Percentiles rank a stretch among this genome's conserved stretches.
phyloP scores from a whole-genome alignment of 2,888 invertebrate species.

The Deilephila elpenor region DNA sequence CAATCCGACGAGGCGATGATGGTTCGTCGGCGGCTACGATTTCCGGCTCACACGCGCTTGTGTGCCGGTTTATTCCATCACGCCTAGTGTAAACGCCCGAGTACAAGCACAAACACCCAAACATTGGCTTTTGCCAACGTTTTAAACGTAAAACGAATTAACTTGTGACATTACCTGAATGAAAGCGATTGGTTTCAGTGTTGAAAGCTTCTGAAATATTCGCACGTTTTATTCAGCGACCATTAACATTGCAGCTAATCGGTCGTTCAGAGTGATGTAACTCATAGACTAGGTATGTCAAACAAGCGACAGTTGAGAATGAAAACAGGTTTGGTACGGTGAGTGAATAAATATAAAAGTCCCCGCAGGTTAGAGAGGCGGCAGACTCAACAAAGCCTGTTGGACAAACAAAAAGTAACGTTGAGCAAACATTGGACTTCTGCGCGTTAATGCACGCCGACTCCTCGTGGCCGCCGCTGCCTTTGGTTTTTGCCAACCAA shows the following conservation, averaged over 20 bases:
- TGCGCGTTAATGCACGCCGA: conserved; percentile 71
- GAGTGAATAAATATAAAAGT: conserved; percentile 52
- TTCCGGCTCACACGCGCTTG: conserved; percentile 65
- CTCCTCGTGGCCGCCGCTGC: conserved; percentile 38
- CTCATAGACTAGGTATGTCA: conserved; percentile 5
- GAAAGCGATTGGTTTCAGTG: not conserved
- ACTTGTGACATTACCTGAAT: not conserved
- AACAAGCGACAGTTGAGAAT: conserved; percentile 33
- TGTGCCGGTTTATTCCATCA: conserved; percentile 61
- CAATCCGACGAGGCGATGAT: conserved; percentile 69
- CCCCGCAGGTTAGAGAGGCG: conserved; percentile 64
- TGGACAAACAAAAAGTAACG: conserved; percentile 69
- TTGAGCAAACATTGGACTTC: conserved; percentile 66
- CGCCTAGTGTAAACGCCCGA: conserved; percentile 11
- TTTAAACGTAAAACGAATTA: conserved; percentile 11
- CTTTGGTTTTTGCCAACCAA: conserved; percentile 23
- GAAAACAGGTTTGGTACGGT: conserved; percentile 50
- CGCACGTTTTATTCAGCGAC: not conserved
- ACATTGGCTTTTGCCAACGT: not conserved
- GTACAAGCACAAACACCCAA: not conserved
- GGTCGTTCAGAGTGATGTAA: conserved; percentile 20
- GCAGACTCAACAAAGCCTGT: conserved; percentile 64
- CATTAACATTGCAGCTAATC: conserved; percentile 21
- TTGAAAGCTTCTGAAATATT: not conserved
- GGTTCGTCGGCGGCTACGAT: conserved; percentile 74